A percentile compares a stretch with the other conserved stretches of the same genome.
phyloP scores from a whole-genome alignment of 2,888 invertebrate genomes.

The Metellina segmentata region DNA sequence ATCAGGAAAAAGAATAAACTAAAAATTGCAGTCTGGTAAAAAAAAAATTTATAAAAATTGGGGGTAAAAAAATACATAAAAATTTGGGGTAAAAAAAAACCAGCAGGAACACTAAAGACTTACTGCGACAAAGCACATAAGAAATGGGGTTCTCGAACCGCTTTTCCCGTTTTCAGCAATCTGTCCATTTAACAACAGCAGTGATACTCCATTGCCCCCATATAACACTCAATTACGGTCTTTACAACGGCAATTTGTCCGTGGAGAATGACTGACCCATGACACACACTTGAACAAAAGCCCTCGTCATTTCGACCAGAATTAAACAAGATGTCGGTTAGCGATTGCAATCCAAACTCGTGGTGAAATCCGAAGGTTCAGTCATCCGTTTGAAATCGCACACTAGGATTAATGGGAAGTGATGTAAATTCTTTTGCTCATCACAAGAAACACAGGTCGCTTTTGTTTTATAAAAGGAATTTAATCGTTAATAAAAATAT shows the following conservation, averaged over 20 bases:
- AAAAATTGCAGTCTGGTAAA: no score
- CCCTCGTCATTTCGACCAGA: not conserved
- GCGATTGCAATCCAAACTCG: not conserved
- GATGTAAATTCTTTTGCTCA: not conserved
- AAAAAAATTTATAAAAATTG: no score
- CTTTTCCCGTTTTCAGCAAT: not conserved
- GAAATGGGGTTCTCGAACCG: not conserved
- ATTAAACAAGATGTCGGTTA: constrained; percentile 22
- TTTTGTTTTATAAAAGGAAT: no score
- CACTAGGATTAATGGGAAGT: not conserved
- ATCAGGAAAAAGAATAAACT: no score
- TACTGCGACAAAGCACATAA: not conserved
- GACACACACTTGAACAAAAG: constrained; percentile 40
- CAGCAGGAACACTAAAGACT: not conserved
- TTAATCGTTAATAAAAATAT: no score
- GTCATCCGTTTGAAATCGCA: not conserved
- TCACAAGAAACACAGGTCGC: no score
- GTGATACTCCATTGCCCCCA: constrained; percentile 28
- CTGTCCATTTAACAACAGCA: constrained; percentile 3
- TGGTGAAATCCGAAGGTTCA: not conserved
- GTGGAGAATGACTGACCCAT: constrained; percentile 41
- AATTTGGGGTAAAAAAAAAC: no score
- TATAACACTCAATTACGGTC: constrained; percentile 41
- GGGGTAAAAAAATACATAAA: no score
- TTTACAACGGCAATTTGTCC: constrained; percentile 3